A percentile compares a stretch with the other conserved stretches of the same genome.
phyloP scores from a whole-genome alignment of 2,888 invertebrate genomes.

The Adela reaumurella region DNA sequence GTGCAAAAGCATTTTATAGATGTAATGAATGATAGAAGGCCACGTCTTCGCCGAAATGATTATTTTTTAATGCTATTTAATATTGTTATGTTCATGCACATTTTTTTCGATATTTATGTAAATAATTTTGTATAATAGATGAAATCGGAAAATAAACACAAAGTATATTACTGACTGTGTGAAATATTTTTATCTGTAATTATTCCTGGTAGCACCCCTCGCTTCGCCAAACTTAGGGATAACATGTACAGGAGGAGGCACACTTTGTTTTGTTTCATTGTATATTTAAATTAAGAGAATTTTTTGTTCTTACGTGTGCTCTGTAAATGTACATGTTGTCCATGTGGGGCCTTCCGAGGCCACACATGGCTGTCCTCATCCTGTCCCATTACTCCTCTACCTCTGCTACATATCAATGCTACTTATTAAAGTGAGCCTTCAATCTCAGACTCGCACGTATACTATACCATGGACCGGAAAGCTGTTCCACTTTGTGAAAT shows the following conservation, averaged over 20 bases:
- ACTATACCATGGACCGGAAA: too few relatives aligned
- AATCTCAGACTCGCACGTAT: too few relatives aligned
- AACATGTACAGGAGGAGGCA: constrained; percentile 28
- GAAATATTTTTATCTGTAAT: constrained; percentile 56
- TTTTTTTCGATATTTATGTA: constrained; percentile 59
- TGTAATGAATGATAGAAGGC: constrained; percentile 50
- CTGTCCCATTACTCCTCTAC: too few relatives aligned
- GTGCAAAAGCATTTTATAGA: constrained; percentile 46
- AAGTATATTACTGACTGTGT: constrained; percentile 56
- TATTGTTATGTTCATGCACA: constrained; percentile 58
- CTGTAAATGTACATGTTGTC: constrained; percentile 1
- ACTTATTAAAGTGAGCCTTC: too few relatives aligned
- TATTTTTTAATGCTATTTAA: constrained; percentile 54
- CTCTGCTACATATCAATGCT: too few relatives aligned
- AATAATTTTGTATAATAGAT: constrained; percentile 58
- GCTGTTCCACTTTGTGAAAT: too few relatives aligned
- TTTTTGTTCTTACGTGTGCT: neutral
- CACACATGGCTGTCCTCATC: neutral
- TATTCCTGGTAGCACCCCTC: constrained; percentile 59
- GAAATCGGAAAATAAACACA: constrained; percentile 56
- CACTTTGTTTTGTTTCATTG: constrained; percentile 2
- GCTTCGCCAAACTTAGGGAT: constrained; percentile 52
- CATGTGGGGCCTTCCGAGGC: neutral
- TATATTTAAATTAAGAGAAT: neutral
- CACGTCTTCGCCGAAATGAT: constrained; percentile 40